phyloP scores from a whole-genome alignment of 30 jellyfish, hydroid and myxozoan genomes.

The Rhopilema esculentum region DNA sequence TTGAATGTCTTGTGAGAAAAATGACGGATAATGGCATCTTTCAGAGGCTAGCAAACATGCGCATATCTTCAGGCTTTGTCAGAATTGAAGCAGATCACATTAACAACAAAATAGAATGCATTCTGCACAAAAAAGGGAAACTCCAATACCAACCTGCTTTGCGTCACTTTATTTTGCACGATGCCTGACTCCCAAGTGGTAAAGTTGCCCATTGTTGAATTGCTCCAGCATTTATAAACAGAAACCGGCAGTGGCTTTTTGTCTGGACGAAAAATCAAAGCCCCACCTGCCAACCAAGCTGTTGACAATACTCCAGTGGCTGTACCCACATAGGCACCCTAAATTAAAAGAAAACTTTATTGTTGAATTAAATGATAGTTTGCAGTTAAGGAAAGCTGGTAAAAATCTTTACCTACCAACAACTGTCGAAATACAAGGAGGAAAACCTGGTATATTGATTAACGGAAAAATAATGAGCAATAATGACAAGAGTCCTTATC shows the following conservation, averaged over 20 bases:
- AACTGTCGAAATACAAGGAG: too few relatives aligned
- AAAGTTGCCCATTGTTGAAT: slow-evolving; percentile 15
- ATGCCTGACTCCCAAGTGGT: slow-evolving; percentile 46
- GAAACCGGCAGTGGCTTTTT: slow-evolving; percentile 48
- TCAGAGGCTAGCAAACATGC: too few relatives aligned
- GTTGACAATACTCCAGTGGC: slow-evolving; percentile 31
- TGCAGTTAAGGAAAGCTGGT: too few relatives aligned
- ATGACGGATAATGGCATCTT: too few relatives aligned
- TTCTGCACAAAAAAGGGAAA: not conserved
- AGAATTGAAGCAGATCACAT: too few relatives aligned
- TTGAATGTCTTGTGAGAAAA: too few relatives aligned
- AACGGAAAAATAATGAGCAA: too few relatives aligned
- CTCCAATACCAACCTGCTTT: not conserved
- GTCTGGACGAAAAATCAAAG: slow-evolving; percentile 64
- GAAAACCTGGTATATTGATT: too few relatives aligned
- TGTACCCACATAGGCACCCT: slow-evolving; percentile 64
- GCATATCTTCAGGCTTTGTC: too few relatives aligned
- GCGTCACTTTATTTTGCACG: slow-evolving; percentile 11
- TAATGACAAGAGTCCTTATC: too few relatives aligned
- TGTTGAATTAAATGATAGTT: too few relatives aligned
- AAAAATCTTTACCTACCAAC: too few relatives aligned
- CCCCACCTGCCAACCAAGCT: slow-evolving; percentile 63
- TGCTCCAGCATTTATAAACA: slow-evolving; percentile 25
- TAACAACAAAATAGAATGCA: not conserved
- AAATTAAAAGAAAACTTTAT: not conserved